Base-by-base conservation (phyloP, 2,888 invertebrate genomes). In the Philaethria dido region DNA sequence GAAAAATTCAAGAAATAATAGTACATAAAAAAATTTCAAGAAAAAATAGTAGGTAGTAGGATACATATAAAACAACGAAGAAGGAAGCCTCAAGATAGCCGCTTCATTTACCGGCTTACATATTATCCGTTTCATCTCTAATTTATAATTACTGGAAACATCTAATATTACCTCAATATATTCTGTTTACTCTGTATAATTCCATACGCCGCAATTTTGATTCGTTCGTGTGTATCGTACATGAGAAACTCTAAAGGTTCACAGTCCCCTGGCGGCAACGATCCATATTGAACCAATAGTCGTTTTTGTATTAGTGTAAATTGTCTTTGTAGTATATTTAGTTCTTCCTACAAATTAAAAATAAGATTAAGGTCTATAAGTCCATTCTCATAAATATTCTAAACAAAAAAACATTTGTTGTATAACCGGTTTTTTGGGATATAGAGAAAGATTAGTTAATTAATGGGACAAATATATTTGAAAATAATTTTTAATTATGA, bases 251-350 rank as follows among this genome's bases (percentile, higher is more conserved):
- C 96, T 60, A 98, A 85, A 66, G 95, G 94, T 52, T 94, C 94
- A 69, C 97, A 92, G 48, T 96, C 95, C 1, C 95, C 94, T 0
- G 96, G 96, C 62, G 96, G 97, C 79, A 96, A 94, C 67, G 97
- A 96, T 73, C 96, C 96, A 79, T 96, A 96, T 79, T 96, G 95
- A 2, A 96, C 94, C 69, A 98, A 89, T 44, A 98, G 88, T 70
- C 95, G 92, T 80, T 96, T 95, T 85, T 98, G 96, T 42, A 98
- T 94, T 66, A 96, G 91, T 54, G 96, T 94, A 82, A 96, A 96
- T 83, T 98, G 97, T 36, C 94, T 93, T 72, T 96, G 95, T 50
- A 95, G 87, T 64, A 94, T 85, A 39, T 87, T 84, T 39, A 94
- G 75, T 65, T 93, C 88, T 44, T 92, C 88, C 93, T 94, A 69